phyloP scores from a whole-genome alignment of 2,888 invertebrate species.

The Achlya flavicornis region DNA sequence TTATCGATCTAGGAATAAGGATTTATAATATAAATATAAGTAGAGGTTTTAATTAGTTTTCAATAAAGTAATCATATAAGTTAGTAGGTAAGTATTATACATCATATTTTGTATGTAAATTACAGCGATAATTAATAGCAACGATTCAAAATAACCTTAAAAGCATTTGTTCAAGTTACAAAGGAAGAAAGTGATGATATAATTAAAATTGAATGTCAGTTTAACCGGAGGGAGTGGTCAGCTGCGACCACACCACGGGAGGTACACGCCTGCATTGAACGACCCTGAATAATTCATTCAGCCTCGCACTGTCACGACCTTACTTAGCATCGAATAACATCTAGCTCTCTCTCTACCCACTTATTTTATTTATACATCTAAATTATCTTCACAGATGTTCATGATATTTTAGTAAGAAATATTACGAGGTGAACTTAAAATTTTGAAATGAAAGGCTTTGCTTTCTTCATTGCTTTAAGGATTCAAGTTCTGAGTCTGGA shows the following conservation, averaged over 20 bases:
- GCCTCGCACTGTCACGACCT: slow-evolving; percentile 58
- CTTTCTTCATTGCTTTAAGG: slow-evolving; percentile 40
- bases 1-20: too few species aligned
- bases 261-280: slow-evolving; percentile 52
- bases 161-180: not conserved
- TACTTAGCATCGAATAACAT: slow-evolving; percentile 51
- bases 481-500: slow-evolving; percentile 21
- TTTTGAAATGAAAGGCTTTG: slow-evolving; percentile 37
- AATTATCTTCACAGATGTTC: slow-evolving; percentile 1
- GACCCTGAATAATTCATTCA: slow-evolving; percentile 71
- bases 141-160: not conserved
- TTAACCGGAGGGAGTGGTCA: slow-evolving; percentile 45
- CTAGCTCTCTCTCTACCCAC: slow-evolving; percentile 35
- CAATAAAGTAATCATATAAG: too few species aligned
- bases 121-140: too few species aligned
- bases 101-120: too few species aligned
- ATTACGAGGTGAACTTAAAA: slow-evolving; percentile 37
- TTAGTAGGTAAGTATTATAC: too few species aligned
- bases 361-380: slow-evolving; percentile 18
- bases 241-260: slow-evolving; percentile 37
- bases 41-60: too few species aligned
- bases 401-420: slow-evolving; percentile 35
- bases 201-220: slow-evolving; percentile 31
- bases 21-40: too few species aligned
- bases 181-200: slow-evolving; percentile 12